Evolutionary conservation across 2,797 vertebrate species (phyloP).

Genomic region (Chloroceryle amazona): DNA sequence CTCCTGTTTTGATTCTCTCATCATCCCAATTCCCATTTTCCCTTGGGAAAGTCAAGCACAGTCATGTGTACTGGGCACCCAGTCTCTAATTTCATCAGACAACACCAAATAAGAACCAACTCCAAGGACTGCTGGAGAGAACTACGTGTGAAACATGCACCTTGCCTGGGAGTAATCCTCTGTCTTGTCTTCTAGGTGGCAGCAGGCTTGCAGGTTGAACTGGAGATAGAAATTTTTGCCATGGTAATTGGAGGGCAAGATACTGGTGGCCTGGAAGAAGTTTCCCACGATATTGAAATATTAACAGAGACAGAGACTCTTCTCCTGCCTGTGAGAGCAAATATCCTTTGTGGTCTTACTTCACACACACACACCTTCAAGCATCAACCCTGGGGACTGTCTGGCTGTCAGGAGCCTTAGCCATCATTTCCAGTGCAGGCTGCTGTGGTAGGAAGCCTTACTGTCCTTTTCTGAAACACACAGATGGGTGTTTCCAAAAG

Average conservation of each 20-base stretch:
- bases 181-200: conserved; percentile 84
- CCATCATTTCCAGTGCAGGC: background rate
- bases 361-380: background rate
- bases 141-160: background rate
- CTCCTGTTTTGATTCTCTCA: background rate
- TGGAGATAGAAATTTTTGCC: conserved; percentile 88
- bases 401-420: background rate
- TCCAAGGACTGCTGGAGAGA: background rate
- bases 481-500: background rate
- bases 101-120: background rate
- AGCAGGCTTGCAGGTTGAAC: conserved; percentile 86
- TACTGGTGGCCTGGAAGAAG: conserved; percentile 22
- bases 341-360: conserved; percentile 87
- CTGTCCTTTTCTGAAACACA: background rate
- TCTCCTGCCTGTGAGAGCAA: conserved; percentile 88
- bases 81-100: background rate
- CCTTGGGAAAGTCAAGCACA: background rate
- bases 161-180: background rate
- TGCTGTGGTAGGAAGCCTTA: background rate
- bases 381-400: fast-evolving
- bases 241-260: conserved; percentile 66
- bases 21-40: background rate
- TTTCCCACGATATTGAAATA: conserved; percentile 86
- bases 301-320: conserved; percentile 87
- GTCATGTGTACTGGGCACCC: background rate